Evolutionary conservation across 2,113 vertebrate species (phyloP), one percentile per base, ranked within the genome.

Genomic region (Cynoglossus semilaevis): DNA sequence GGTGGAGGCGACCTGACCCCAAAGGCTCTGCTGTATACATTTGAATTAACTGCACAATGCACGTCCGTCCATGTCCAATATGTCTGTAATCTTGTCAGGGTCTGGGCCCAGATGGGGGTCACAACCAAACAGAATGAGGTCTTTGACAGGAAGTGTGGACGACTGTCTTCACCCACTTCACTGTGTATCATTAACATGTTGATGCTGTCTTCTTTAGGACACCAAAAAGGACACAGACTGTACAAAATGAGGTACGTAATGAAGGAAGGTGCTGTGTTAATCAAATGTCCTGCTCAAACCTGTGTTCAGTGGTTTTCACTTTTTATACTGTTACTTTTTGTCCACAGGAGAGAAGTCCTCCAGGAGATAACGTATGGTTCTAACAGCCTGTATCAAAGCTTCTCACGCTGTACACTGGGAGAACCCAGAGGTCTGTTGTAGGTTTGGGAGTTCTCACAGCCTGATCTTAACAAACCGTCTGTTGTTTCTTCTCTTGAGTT

Each of bases 81-180:
- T 44, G 41, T 71, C 59, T 51, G 67, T 46, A 63, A 73, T 43
- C 56, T 67, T 42, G 67, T 61, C 73, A 46, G 59, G 60, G 53
- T 51, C 16, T 40, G 40, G 51, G 51, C 37, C 22, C 67, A 80
- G 72, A 77, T 75, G 60, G 68, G 76, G 68, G 68, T 76, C 64
- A 60, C 29, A 63, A 58, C 63, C 63, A 74, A 70, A 66, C 19
- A 47, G 59, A 18, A 76, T 16, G 38, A n/a, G 47, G 42, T 73
- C 64, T 35, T 82, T 72, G 74, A 51, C 75, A 76, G 55, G 38
- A 67, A 70, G 55, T 37, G 3, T 51, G 51, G 22, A 29, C 2
- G 6, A 29, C 3, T 29, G 22, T 63, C 52, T 43, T 56, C 41
- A 47, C 37, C 53, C 62, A 44, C 19, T 58, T 56, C 51, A 51